These are phyloP conservation scores for Herminia tarsipennalis DNA, from an alignment of 2,888 invertebrate genomes.

Conservation along the genomic window DNA sequence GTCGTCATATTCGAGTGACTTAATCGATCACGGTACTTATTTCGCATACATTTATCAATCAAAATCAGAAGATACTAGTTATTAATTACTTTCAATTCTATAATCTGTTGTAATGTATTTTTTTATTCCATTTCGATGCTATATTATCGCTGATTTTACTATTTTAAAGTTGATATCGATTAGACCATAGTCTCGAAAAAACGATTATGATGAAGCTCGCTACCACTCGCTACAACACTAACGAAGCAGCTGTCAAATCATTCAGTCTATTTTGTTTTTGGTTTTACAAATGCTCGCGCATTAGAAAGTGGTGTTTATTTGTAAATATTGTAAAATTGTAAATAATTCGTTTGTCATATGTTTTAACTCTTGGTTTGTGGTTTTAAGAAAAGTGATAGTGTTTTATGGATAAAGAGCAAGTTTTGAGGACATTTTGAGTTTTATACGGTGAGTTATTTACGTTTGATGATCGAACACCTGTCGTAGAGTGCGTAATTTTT, in stretches of 20 bases:
- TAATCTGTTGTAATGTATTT: too few species aligned
- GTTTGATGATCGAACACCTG: slow-evolving; percentile 44
- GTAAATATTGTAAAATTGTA: slow-evolving; percentile 76
- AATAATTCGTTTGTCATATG: slow-evolving; percentile 57
- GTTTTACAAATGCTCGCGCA: slow-evolving; percentile 61
- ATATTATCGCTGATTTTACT: too few species aligned
- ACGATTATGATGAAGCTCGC: too few species aligned
- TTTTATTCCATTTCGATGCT: too few species aligned
- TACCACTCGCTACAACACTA: slow-evolving; percentile 31
- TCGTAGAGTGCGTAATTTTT: slow-evolving; percentile 38
- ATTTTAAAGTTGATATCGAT: background rate
- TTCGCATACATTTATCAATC: background rate
- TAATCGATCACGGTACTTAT: too few species aligned
- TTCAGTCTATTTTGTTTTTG: slow-evolving; percentile 54
- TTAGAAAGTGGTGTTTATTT: slow-evolving; percentile 74
- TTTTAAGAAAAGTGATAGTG: slow-evolving; percentile 54
- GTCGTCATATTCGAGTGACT: background rate
- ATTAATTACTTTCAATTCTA: too few species aligned
- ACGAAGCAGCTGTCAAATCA: slow-evolving; percentile 23
- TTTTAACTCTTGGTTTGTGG: slow-evolving; percentile 38
- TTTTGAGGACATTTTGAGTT: slow-evolving; percentile 42
- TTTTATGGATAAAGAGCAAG: slow-evolving; percentile 60
- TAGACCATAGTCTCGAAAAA: too few species aligned
- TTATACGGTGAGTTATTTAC: slow-evolving; percentile 59
- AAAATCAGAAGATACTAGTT: background rate